phyloP scores from a whole-genome alignment of 2,113 vertebrate genomes.

The Rhynchomys soricoides region DNA sequence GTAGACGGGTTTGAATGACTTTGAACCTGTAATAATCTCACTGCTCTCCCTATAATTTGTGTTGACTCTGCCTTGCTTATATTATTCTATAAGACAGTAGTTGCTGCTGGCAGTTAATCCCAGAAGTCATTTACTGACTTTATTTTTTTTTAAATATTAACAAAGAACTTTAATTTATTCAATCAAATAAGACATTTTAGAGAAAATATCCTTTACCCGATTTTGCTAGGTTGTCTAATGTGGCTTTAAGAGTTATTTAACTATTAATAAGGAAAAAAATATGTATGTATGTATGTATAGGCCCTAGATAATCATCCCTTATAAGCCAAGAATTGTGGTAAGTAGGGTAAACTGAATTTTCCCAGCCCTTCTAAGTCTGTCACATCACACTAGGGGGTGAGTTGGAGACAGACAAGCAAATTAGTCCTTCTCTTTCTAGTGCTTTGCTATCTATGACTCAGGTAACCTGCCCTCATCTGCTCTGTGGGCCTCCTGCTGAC shows the following conservation, averaged over 20 bases:
- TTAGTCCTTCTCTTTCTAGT: background rate
- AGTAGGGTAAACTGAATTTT: background rate
- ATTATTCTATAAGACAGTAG: background rate
- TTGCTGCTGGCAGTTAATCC: background rate
- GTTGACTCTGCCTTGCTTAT: background rate
- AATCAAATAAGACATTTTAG: background rate
- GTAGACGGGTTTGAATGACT: slow-evolving; percentile 38
- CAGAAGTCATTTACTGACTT: slow-evolving; percentile 25
- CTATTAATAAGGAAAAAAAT: slow-evolving; percentile 23
- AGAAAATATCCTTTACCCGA: background rate
- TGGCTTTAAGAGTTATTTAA: slow-evolving; percentile 17
- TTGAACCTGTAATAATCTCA: background rate
- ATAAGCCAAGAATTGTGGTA: slow-evolving; percentile 23
- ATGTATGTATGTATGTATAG: background rate
- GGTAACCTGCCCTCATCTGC: background rate
- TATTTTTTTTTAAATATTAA: slow-evolving; percentile 34
- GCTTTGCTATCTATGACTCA: background rate
- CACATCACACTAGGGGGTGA: background rate
- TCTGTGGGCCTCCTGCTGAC: background rate
- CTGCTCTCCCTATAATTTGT: background rate
- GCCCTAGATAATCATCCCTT: background rate
- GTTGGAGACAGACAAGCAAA: background rate
- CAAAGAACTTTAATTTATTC: slow-evolving; percentile 15
- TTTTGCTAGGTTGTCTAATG: background rate
- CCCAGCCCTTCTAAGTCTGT: background rate